Conservation (phyloP, 2,888 invertebrate species). For the Sarcophaga variegata region DNA sequence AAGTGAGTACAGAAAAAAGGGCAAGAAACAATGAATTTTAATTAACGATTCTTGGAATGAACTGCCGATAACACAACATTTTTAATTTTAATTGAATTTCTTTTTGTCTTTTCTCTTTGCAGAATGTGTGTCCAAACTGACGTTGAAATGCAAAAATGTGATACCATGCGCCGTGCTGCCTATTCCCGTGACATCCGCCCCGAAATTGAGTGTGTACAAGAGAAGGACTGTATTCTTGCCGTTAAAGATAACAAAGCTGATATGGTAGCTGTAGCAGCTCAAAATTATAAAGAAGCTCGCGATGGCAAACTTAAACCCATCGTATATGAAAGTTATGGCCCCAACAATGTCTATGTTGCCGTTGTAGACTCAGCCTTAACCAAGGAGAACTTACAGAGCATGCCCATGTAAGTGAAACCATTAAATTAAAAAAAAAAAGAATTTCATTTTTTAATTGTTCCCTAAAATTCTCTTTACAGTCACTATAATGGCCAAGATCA, state of each 20-base stretch:
- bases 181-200: slow-evolving; percentile 91
- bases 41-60: background rate
- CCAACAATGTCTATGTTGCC: slow-evolving; percentile 77
- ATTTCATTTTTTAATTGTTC: background rate
- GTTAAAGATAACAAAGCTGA: slow-evolving; percentile 77
- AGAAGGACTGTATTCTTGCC: slow-evolving; percentile 82
- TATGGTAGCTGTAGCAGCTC: slow-evolving; percentile 73
- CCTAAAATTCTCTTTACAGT: slow-evolving; percentile 67
- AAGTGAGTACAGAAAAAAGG: slow-evolving; percentile 72
- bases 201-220: slow-evolving; percentile 88
- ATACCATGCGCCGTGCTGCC: slow-evolving; percentile 87
- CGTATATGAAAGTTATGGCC: slow-evolving; percentile 77
- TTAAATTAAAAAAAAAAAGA: background rate
- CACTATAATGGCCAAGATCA: slow-evolving; percentile 76
- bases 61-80: too few species aligned
- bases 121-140: slow-evolving; percentile 87
- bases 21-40: background rate
- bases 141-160: slow-evolving; percentile 89
- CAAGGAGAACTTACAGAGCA: slow-evolving; percentile 75
- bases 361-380: slow-evolving; percentile 77
- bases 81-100: too few species aligned
- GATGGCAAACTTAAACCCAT: slow-evolving; percentile 76
- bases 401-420: slow-evolving; percentile 76
- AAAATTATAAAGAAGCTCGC: slow-evolving; percentile 75
- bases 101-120: background rate